These are phyloP conservation scores for Megaceryle torquata DNA, from an alignment of 2,113 vertebrate genomes.

Conservation along the genomic window DNA sequence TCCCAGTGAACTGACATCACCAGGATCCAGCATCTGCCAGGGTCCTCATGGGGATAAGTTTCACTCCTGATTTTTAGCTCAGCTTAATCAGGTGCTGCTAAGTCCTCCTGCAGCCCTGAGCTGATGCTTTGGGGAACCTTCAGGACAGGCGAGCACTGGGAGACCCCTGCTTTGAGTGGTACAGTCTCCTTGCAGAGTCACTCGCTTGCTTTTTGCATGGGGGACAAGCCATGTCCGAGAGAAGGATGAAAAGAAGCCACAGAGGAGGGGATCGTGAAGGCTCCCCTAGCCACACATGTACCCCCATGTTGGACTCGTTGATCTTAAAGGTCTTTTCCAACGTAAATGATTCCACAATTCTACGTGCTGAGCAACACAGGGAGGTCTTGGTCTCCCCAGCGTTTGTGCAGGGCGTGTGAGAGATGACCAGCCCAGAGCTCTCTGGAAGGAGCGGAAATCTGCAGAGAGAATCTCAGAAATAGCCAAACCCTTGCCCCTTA, in stretches of 20 bases:
- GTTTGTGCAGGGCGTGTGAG: neutral
- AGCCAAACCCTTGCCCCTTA: neutral
- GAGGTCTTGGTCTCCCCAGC: neutral
- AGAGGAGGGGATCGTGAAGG: rapidly evolving
- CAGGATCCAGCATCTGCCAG: rapidly evolving
- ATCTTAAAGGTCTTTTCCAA: neutral
- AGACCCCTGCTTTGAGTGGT: rapidly evolving
- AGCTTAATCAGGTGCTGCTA: rapidly evolving
- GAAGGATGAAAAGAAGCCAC: neutral
- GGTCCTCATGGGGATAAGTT: neutral
- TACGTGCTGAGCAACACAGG: neutral
- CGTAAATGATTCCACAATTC: neutral
- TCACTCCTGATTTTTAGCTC: neutral
- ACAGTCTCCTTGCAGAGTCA: neutral
- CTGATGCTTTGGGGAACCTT: neutral
- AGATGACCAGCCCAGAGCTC: rapidly evolving
- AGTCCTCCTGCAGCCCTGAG: neutral
- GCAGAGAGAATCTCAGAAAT: neutral
- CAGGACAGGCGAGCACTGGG: rapidly evolving
- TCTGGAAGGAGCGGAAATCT: neutral
- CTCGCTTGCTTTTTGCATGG: neutral
- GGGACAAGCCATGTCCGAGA: neutral
- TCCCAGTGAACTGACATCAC: neutral
- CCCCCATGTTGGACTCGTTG: neutral
- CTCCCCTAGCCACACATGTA: rapidly evolving